Evolutionary conservation across 2,888 invertebrate genomes (phyloP).

Genomic region (Antheraea yamamai): DNA sequence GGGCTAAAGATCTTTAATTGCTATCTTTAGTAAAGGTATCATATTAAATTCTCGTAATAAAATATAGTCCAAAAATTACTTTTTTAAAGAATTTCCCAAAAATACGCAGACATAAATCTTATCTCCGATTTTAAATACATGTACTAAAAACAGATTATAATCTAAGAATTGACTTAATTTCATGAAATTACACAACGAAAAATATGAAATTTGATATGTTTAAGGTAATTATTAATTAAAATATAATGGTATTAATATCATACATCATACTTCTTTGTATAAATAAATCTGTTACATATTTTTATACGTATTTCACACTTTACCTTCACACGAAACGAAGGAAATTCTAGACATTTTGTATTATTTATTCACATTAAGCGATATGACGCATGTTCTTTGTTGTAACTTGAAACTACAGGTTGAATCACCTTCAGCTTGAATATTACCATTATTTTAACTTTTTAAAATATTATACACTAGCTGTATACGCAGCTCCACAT

Average conservation of each 20-base stretch:
- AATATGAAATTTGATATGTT: neutral
- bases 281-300: neutral
- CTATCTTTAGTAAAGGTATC: too few species aligned
- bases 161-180: too few species aligned
- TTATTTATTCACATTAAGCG: slow-evolving; percentile 36
- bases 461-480: neutral
- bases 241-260: neutral
- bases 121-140: too few species aligned
- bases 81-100: too few species aligned
- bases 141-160: too few species aligned
- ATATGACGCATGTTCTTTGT: slow-evolving; percentile 36
- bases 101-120: too few species aligned
- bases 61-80: too few species aligned
- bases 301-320: neutral
- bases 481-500: too few species aligned
- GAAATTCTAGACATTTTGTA: slow-evolving; percentile 3
- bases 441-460: neutral
- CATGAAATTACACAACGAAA: neutral
- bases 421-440: slow-evolving; percentile 45
- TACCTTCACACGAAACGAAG: neutral
- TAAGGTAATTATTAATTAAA: neutral
- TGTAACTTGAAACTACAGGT: slow-evolving; percentile 34
- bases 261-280: neutral
- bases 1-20: too few species aligned
- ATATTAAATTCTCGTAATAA: too few species aligned